These are phyloP conservation scores for Arctocebus calabarensis DNA, from an alignment of 2,797 vertebrate species.

Conservation along the genomic window DNA sequence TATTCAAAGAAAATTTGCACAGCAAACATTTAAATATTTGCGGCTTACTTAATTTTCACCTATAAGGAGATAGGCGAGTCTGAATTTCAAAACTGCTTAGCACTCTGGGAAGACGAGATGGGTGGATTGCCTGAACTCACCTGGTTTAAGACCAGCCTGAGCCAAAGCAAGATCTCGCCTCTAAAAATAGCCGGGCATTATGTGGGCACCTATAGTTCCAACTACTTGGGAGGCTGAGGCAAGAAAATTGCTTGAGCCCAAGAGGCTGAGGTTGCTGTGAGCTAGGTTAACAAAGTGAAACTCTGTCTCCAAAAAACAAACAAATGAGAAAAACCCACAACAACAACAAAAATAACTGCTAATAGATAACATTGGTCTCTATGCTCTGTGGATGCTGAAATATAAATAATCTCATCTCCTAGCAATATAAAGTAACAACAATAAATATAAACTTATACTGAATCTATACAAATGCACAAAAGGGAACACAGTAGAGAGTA, in stretches of 20 bases:
- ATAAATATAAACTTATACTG: constrained; percentile 23
- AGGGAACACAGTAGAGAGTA: not conserved
- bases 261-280: no score
- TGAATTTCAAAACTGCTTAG: constrained; percentile 29
- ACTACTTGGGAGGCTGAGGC: no score
- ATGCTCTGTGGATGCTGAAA: constrained; percentile 9
- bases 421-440: constrained; percentile 47
- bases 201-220: no score
- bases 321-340: no score
- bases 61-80: not conserved
- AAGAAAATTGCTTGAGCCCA: no score
- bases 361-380: constrained; percentile 17
- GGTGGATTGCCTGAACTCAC: no score
- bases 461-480: constrained; percentile 16
- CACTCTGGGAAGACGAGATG: no score
- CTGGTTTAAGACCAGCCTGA: no score
- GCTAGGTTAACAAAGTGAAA: no score
- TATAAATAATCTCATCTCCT: constrained; percentile 35
- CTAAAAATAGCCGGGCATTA: no score
- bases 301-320: no score
- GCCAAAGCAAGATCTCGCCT: no score
- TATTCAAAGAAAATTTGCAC: constrained; percentile 9
- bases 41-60: constrained; percentile 26
- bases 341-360: not conserved
- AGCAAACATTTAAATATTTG: constrained; percentile 57